phyloP scores from a whole-genome alignment of 2,888 invertebrate species.

The Aphodius granarius region DNA sequence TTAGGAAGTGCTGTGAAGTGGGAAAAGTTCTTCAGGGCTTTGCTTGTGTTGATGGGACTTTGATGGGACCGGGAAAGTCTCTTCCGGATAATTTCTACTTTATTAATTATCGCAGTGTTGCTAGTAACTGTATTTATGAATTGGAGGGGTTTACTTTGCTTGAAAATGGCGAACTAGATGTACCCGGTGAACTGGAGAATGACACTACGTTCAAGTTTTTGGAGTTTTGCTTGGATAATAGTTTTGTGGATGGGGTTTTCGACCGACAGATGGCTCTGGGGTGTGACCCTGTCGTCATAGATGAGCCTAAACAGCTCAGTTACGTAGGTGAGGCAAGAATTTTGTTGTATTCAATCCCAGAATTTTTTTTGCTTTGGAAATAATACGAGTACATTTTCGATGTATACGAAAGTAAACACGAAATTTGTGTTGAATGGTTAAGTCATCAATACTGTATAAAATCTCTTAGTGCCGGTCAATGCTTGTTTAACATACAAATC shows the following conservation, averaged over 20 bases:
- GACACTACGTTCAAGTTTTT: not conserved
- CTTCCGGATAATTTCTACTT: not conserved
- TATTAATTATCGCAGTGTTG: not conserved
- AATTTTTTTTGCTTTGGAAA: too few species aligned
- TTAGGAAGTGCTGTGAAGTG: slow-evolving; percentile 30
- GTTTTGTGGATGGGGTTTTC: not conserved
- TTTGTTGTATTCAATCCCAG: too few species aligned
- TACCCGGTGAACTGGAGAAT: not conserved
- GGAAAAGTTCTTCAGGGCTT: not conserved
- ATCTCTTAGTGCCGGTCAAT: not conserved
- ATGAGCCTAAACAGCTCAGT: not conserved
- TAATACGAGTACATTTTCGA: too few species aligned
- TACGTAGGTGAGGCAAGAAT: not conserved
- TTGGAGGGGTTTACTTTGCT: not conserved
- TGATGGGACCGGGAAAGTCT: not conserved
- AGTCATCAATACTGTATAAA: not conserved
- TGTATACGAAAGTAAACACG: too few species aligned
- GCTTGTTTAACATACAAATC: not conserved
- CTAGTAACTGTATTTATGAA: not conserved
- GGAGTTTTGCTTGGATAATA: not conserved
- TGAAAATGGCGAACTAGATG: not conserved
- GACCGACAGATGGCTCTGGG: not conserved
- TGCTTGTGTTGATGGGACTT: not conserved
- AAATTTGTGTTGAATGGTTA: not conserved
- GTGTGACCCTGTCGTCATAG: not conserved